Base-by-base conservation (phyloP, 2,797 vertebrate genomes). In the Fistularia tabacaria region DNA sequence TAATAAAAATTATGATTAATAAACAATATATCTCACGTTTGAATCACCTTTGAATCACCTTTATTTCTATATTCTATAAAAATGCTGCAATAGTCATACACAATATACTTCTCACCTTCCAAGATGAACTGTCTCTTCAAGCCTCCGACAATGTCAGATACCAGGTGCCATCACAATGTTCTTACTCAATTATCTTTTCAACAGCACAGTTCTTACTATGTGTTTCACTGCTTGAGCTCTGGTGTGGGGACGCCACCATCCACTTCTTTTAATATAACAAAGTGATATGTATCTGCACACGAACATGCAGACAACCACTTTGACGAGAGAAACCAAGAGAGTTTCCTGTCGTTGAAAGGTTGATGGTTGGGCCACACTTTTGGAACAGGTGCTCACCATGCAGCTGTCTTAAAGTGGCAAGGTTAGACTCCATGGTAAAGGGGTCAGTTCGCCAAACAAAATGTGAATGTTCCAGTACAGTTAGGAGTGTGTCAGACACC, bases 261-360 rank as follows among this genome's bases (percentile, higher is more conserved):
- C 36, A 57, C 70, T 41, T 38, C 59, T 75, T 65, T 72, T 77
- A 49, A 65, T 74, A 46, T 67, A 76, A 67, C 57, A 62, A 69
- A 42, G 49, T 36, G 54, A 56, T 3, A 14, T 59, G 51, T 2
- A 51, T 37, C 50, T 36, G 38, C 54, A 47, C 36, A 14, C 14
- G 37, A 44, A 12, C 40, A 38, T n/a, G 3, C 49, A 39, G 12
- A 43, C 39, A 46, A 50, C 50, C 46, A 39, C 49, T 36, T 37
- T 42, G 8, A 43, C 66, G 66, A 68, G 64, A 79, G 66, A 70
- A 4, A 69, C 77, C 71, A 76, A 74, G 79, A 81, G 76, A 66
- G 85, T 73, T 92, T 92, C 90, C 90, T 90, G 90, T 90, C 89
- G 90, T 90, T 92, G 84, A 85, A 65, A 82, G 50, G 64, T 79